These are phyloP conservation scores for Stegodyphus dumicola DNA, from an alignment of 1,140 invertebrate genomes.

Conservation along the genomic window DNA sequence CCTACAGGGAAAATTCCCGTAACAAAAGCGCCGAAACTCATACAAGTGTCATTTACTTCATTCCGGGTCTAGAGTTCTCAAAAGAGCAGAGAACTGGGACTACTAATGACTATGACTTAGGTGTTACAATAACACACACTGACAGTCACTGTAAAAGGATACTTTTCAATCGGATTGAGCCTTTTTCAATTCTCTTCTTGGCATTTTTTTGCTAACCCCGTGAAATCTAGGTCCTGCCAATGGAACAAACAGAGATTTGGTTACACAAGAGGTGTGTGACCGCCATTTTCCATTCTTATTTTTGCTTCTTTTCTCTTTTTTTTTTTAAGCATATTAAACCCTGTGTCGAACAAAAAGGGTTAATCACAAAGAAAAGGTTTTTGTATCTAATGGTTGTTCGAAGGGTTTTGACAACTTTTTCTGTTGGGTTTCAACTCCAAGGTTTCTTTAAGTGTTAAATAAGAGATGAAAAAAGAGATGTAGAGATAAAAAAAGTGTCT, in stretches of 20 bases:
- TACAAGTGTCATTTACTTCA: neutral
- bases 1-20: no score
- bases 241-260: slow-evolving; percentile 9
- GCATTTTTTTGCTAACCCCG: neutral
- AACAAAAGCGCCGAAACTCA: no score
- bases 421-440: neutral
- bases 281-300: neutral
- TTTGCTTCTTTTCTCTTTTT: neutral
- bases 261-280: slow-evolving; percentile 14
- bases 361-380: slow-evolving; percentile 5
- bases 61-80: neutral
- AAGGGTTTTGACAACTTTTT: slow-evolving; percentile 1
- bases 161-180: neutral
- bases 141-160: slow-evolving; percentile 4
- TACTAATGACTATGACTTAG: slow-evolving; percentile 16
- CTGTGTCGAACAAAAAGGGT: slow-evolving; percentile 16
- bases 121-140: neutral
- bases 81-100: slow-evolving; percentile 4
- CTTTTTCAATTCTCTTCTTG: neutral
- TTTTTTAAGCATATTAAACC: neutral
- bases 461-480: neutral
- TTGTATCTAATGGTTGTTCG: neutral
- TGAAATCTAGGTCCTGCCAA: neutral
- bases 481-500: neutral
- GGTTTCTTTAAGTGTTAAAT: neutral